phyloP scores from a whole-genome alignment of 2,797 vertebrate species.

The Danionella dracula region DNA sequence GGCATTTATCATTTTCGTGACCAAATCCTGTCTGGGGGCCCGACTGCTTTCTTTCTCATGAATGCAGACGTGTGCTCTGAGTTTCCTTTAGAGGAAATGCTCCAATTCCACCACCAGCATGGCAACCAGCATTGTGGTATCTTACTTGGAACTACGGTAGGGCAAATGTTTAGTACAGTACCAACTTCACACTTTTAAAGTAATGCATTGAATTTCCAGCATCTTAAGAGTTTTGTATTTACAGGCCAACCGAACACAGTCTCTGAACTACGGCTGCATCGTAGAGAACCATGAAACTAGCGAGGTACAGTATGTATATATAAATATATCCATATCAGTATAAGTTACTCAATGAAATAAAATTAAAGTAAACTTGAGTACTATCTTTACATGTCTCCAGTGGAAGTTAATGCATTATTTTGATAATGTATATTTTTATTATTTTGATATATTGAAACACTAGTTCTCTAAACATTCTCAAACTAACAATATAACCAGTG shows the following conservation, averaged over 20 bases:
- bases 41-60: conserved; percentile 88
- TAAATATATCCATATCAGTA: too few relatives aligned
- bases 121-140: conserved; percentile 79
- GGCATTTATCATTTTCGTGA: conserved; percentile 98
- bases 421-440: too few relatives aligned
- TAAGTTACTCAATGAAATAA: too few relatives aligned
- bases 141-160: conserved; percentile 92
- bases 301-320: conserved; percentile 68
- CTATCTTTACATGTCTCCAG: too few relatives aligned
- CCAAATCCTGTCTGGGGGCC: conserved; percentile 89
- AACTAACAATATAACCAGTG: too few relatives aligned
- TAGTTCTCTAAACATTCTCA: too few relatives aligned
- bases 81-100: conserved; percentile 89
- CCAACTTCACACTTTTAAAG: neutral
- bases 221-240: too few relatives aligned
- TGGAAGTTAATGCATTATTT: too few relatives aligned
- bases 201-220: too few relatives aligned
- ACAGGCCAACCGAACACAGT: conserved; percentile 93
- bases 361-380: too few relatives aligned
- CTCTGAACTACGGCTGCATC: conserved; percentile 95
- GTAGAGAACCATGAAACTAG: conserved; percentile 84
- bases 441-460: too few relatives aligned
- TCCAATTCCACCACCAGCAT: conserved; percentile 74
- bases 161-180: neutral
- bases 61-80: conserved; percentile 94